phyloP scores from a whole-genome alignment of 2,797 vertebrate genomes.

The Poeciliopsis paucimaculata region DNA sequence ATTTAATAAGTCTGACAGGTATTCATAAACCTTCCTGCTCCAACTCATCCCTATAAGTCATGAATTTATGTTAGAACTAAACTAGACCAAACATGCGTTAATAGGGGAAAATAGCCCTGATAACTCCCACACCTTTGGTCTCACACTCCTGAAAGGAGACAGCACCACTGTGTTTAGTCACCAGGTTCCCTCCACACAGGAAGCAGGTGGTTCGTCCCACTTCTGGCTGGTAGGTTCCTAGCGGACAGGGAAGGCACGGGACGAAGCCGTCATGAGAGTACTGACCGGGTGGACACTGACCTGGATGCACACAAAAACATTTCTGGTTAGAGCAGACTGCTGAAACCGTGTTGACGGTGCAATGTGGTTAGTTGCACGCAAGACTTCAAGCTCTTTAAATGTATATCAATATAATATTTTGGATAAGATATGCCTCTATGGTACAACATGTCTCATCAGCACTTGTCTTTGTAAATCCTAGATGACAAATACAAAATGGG shows the following conservation, averaged over 20 bases:
- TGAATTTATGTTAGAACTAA: slow-evolving; percentile 10
- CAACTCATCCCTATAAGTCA: slow-evolving; percentile 3
- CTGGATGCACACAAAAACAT: slow-evolving; percentile 72
- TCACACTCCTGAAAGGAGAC: slow-evolving; percentile 94
- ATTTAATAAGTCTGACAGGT: slow-evolving; percentile 9
- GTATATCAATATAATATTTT: not conserved
- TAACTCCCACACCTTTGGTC: slow-evolving; percentile 88
- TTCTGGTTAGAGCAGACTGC: slow-evolving; percentile 23
- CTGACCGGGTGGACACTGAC: slow-evolving; percentile 91
- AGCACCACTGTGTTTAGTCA: slow-evolving; percentile 84
- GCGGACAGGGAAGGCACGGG: slow-evolving; percentile 88
- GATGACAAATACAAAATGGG: slow-evolving; percentile 69
- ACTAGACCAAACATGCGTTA: slow-evolving; percentile 11
- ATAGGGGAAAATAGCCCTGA: not conserved
- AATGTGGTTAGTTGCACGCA: not conserved
- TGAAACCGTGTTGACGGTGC: not conserved
- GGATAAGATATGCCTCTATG: not conserved
- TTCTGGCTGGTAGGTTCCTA: slow-evolving; percentile 92
- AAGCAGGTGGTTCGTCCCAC: slow-evolving; percentile 91
- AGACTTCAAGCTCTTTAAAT: not conserved
- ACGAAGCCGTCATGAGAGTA: slow-evolving; percentile 91
- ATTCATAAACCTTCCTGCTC: slow-evolving; percentile 21
- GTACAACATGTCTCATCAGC: slow-evolving; percentile 53
- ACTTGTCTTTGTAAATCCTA: slow-evolving; percentile 48
- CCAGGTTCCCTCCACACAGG: slow-evolving; percentile 87